Percentiles rank a stretch among this genome's conserved stretches.
phyloP scores from a whole-genome alignment of 2,888 invertebrate species.

The Pyrrhia umbra region DNA sequence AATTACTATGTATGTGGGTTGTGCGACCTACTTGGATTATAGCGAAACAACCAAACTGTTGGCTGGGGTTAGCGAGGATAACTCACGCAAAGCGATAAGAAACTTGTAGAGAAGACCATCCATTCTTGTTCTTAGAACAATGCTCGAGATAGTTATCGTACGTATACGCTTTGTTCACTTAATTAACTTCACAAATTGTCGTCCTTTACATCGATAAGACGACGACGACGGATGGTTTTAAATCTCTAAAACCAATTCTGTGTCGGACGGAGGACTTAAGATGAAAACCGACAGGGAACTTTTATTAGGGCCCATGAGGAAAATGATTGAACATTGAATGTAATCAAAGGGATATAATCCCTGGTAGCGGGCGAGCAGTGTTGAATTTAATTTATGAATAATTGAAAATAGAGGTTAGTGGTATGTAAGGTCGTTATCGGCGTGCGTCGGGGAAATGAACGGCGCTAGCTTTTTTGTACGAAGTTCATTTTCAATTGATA shows the following conservation, averaged over 20 bases:
- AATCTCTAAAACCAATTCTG: conserved; percentile 70
- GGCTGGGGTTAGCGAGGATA: conserved; percentile 70
- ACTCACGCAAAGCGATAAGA: conserved; percentile 79
- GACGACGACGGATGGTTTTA: conserved; percentile 62
- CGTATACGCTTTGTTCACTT: conserved; percentile 80
- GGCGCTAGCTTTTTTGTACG: conserved; percentile 76
- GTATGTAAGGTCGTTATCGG: conserved; percentile 83
- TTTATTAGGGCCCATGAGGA: conserved; percentile 69
- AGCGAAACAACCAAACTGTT: conserved; percentile 68
- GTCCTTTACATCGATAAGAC: conserved; percentile 72
- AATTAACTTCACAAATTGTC: conserved; percentile 84
- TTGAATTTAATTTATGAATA: conserved; percentile 85
- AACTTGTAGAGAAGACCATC: conserved; percentile 77
- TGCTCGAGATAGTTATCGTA: conserved; percentile 79
- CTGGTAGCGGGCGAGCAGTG: conserved; percentile 67
- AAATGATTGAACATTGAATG: conserved; percentile 76
- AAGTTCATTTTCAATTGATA: conserved; percentile 73
- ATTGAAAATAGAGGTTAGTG: conserved; percentile 85
- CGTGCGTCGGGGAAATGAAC: conserved; percentile 81
- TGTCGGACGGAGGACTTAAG: conserved; percentile 55
- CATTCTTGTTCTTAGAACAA: conserved; percentile 79
- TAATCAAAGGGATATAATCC: conserved; percentile 78
- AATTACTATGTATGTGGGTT: conserved; percentile 67
- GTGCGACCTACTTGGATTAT: conserved; percentile 63
- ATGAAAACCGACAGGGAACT: conserved; percentile 62